Base-by-base conservation (phyloP, 2,888 invertebrate genomes). In the Spodoptera littoralis region DNA sequence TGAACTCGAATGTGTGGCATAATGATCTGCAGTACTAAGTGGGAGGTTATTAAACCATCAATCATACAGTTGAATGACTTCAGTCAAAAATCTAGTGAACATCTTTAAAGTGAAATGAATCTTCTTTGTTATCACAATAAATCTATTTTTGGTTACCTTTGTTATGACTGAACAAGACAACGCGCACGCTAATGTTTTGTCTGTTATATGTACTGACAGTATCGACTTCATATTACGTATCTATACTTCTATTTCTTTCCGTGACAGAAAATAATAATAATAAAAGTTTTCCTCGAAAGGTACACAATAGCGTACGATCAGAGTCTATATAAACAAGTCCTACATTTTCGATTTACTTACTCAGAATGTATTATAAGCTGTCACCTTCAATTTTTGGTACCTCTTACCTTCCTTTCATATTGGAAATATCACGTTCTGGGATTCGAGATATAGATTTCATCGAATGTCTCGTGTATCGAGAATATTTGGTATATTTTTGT, bases 61-160 rank as follows among this genome's bases (percentile, higher is more conserved):
- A 78, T 79, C 67, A 72, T 54, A 53, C 47, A 64, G 79, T 79
- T 81, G 70, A 81, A 79, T 79, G 79, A 81, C 81, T 80, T 67
- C 50, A 63, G 58, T 41, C 45, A 56, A 67, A 70, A 65, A 30
- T 30, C 6, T 30, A 55, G 27, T 47, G 57, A 55, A 57, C 36
- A 45, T 64, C 65, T 53, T 70, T 60, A 61, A 56, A 70, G 68
- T 70, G 63, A 70, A 76, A 69, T 67, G 45, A 53, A 73, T 68
- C 49, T 68, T n/a, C 3, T 68, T 61, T 74, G 42, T 63, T 53
- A 30, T 47, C 46, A 27, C 44, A 27, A 47, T 65, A 22, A 58
- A 52, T 48, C 42, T 51, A 41, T 48, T 44, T 54, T 50, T 45
- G 51, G 18, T n/a, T 42, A 50, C 43, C 47, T 11, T 36, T 52